A percentile compares a stretch with the other conserved stretches of the same genome.
Evolutionary conservation across 2,113 vertebrate genomes (phyloP).

Genomic region (Nothoprocta pentlandii): DNA sequence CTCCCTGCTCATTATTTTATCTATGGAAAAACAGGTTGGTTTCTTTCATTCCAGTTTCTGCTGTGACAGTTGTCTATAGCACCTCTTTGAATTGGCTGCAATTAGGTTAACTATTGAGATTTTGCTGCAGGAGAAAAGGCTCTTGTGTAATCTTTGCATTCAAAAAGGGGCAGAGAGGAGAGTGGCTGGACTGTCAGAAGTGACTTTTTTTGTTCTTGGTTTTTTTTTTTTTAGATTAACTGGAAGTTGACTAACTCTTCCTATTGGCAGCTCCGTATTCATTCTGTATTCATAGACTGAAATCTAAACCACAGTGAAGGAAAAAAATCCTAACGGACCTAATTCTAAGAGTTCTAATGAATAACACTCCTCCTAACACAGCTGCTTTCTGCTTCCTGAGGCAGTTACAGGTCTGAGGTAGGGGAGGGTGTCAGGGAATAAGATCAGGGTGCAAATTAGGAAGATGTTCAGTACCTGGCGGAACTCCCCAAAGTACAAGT

Average conservation of each 20-base stretch:
- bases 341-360: background rate
- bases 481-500: constrained; percentile 92
- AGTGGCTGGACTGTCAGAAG: background rate
- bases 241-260: background rate
- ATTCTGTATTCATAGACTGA: background rate
- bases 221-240: background rate
- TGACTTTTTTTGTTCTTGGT: background rate
- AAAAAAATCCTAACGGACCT: background rate
- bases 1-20: background rate
- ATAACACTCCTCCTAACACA: background rate
- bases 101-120: background rate
- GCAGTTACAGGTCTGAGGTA: background rate
- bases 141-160: background rate
- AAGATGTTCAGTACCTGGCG: constrained; percentile 81
- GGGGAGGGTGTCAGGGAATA: rapidly evolving
- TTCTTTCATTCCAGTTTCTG: background rate
- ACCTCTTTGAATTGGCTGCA: background rate
- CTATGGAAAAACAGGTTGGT: background rate
- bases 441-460: background rate
- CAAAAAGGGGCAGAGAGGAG: background rate
- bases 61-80: rapidly evolving
- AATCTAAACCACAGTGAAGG: background rate
- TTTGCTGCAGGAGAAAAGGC: background rate
- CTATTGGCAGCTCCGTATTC: too few relatives aligned
- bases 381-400: background rate